Conservation (phyloP, 2,888 invertebrate species). For the Cepaea hortensis region DNA sequence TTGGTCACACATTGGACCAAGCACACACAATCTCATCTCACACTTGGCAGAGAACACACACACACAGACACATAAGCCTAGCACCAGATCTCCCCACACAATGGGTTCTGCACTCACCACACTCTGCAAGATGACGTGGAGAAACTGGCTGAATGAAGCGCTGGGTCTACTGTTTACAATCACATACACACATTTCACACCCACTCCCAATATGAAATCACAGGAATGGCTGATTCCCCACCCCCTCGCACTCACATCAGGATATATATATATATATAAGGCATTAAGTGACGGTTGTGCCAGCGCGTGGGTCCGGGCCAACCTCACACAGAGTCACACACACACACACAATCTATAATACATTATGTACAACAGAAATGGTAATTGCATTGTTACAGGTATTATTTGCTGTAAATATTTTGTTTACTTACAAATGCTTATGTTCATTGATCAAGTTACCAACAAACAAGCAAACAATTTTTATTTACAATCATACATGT, state of each 20-base stretch:
- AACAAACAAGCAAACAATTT: background rate
- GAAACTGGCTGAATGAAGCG: no score
- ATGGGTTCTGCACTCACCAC: no score
- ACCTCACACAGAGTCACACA: background rate
- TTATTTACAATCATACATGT: constrained; percentile 2
- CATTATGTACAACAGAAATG: constrained; percentile 9
- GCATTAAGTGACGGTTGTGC: constrained; percentile 20
- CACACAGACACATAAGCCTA: no score
- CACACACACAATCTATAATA: constrained; percentile 11
- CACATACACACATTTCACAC: no score
- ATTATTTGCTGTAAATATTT: background rate
- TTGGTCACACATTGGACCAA: no score
- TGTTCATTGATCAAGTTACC: background rate
- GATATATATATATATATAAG: constrained; percentile 22
- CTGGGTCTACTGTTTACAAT: no score
- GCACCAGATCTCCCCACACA: no score
- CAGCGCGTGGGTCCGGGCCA: background rate
- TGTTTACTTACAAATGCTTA: constrained; percentile 18
- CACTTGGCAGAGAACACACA: no score
- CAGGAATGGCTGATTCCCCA: constrained; percentile 25
- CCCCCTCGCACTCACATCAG: no score
- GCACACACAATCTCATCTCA: no score
- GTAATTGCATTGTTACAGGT: constrained; percentile 21
- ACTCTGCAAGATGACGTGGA: no score
- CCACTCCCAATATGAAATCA: background rate